Base-by-base conservation (phyloP, 2,113 vertebrate genomes). In the Trinectes maculatus region DNA sequence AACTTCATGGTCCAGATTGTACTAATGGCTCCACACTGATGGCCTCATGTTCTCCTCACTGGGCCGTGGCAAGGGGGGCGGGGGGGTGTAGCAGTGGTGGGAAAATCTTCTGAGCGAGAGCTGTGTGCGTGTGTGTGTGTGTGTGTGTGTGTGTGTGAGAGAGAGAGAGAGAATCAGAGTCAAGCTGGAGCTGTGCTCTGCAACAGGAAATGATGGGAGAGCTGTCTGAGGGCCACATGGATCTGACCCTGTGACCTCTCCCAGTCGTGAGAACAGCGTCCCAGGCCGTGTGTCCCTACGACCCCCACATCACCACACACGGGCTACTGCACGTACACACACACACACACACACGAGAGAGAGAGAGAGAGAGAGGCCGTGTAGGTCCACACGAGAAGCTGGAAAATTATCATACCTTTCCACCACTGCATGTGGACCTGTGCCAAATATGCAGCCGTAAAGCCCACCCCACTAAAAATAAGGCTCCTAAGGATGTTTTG, bases 391-490 rank as follows among this genome's bases (percentile, higher is more conserved):
- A 49, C 44, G 70, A 73, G 61, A 65, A 63, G 55, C 40, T 34
- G 65, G 42, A 36, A 42, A 76, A 79, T 79, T 8, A 83, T 85
- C 66, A 77, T 77, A 85, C 86, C 52, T 85, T 87, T 78, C 85
- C 80, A 78, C 52, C 61, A 77, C 77, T 77, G 81, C 71, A 79
- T 62, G 60, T 90, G 84, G 85, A 85, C 33, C 12, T 0, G 8
- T 36, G 89, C 88, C 89, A 91, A 89, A 60, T 89, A 85, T 90
- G 82, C 77, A 67, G 60, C 72, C 75, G 74, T 78, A 82, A 86
- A 72, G 56, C 66, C 42, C 55, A 29, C 28, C 33, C 44, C 49
- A 37, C 84, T 74, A 70, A 82, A 87, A 88, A 88, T 86, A 88
- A 86, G 86, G 78, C 59, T 2, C 42, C 71, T 73, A 75, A 84